phyloP scores from a whole-genome alignment of 2,888 invertebrate genomes.

The Lacanobia wlatinum region DNA sequence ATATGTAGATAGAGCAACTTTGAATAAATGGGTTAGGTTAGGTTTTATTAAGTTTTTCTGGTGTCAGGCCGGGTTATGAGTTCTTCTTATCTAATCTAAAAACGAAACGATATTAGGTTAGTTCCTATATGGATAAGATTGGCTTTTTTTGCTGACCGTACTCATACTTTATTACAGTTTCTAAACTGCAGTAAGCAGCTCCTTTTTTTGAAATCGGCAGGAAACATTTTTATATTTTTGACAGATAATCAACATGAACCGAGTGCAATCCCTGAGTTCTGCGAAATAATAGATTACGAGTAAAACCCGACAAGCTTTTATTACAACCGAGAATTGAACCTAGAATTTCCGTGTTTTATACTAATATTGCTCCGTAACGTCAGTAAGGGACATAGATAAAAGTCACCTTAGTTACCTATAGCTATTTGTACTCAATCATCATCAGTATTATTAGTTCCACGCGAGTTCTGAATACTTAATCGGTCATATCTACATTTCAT shows the following conservation, averaged over 20 bases:
- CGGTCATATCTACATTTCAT: constrained; percentile 52
- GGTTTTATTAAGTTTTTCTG: neutral
- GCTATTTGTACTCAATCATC: constrained; percentile 18
- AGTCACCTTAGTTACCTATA: neutral
- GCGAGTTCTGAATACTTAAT: constrained; percentile 41
- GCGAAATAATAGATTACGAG: constrained; percentile 14
- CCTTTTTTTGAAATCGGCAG: neutral
- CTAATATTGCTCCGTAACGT: neutral
- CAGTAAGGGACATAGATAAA: neutral
- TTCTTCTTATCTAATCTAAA: neutral
- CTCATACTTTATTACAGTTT: neutral
- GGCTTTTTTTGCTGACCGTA: neutral
- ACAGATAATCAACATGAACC: constrained; percentile 2
- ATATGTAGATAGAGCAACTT: neutral
- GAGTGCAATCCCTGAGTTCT: neutral
- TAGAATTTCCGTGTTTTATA: constrained; percentile 4
- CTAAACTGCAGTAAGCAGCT: neutral
- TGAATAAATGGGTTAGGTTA: neutral
- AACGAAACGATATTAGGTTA: neutral
- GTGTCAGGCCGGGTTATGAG: no score
- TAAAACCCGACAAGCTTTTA: constrained; percentile 6
- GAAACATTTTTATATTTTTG: neutral
- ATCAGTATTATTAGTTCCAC: constrained; percentile 15
- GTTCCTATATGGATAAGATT: neutral
- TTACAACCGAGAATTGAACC: constrained; percentile 24